These are phyloP conservation scores for Hipparchia semele DNA, from an alignment of 2,888 invertebrate species.

Conservation along the genomic window DNA sequence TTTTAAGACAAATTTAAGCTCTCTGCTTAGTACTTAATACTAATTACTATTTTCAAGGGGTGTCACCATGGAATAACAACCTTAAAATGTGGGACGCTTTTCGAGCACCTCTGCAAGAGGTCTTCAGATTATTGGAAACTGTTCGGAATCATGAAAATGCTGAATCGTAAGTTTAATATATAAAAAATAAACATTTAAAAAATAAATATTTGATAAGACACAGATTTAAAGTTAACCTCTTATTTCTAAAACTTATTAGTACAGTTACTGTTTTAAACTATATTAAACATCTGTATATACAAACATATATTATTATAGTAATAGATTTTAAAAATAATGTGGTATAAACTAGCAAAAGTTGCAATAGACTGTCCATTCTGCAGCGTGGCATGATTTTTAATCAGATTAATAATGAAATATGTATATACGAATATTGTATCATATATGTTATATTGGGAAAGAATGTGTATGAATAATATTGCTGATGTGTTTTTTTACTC, in stretches of 20 bases:
- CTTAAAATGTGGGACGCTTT: conserved; percentile 95
- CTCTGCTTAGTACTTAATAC: background rate
- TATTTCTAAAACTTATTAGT: background rate
- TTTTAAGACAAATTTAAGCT: background rate
- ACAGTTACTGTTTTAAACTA: no score
- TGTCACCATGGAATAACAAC: conserved; percentile 93
- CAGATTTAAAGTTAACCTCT: background rate
- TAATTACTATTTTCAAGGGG: conserved; percentile 70
- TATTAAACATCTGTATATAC: no score
- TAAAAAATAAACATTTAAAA: background rate
- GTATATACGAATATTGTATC: no score
- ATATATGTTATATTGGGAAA: no score
- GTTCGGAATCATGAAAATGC: conserved; percentile 92
- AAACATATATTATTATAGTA: no score
- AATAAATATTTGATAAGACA: background rate
- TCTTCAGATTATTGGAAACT: conserved; percentile 93
- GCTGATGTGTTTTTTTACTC: no score
- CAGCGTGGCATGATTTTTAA: no score
- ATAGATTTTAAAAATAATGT: no score
- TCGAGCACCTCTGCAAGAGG: conserved; percentile 94
- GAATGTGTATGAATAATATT: no score
- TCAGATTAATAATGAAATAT: no score
- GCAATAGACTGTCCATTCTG: no score
- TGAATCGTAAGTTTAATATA: conserved; percentile 81
- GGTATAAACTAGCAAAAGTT: no score